Percentiles rank a stretch among this genome's conserved stretches.
These are phyloP conservation scores for Semotilus atromaculatus DNA, from an alignment of 2,797 vertebrate genomes.

Conservation along the genomic window DNA sequence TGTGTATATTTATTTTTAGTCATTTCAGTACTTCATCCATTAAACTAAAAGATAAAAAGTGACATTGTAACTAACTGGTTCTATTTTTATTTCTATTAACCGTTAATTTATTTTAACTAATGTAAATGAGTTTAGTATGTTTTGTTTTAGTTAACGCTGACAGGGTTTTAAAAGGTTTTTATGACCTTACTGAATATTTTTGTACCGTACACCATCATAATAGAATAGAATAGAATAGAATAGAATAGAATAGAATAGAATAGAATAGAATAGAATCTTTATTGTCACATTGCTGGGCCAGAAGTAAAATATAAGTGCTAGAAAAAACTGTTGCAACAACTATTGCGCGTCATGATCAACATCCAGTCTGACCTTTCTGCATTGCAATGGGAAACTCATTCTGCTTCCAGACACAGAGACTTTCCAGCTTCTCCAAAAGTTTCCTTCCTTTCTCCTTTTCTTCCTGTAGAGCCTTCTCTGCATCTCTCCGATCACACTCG, in stretches of 20 bases:
- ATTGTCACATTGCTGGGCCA: no score
- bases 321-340: not conserved
- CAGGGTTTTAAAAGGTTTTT: not conserved
- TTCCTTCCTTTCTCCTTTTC: constrained; percentile 76
- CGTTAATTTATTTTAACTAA: not conserved
- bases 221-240: no score
- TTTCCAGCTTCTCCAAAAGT: constrained; percentile 75
- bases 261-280: no score
- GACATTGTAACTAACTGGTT: no score
- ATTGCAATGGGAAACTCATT: constrained; percentile 78
- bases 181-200: not conserved
- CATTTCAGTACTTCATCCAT: no score
- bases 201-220: no score
- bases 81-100: no score
- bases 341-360: not conserved
- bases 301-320: no score
- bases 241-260: no score
- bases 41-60: no score
- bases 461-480: constrained; percentile 78
- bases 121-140: not conserved
- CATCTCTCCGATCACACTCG: constrained; percentile 83
- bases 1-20: no score
- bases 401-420: constrained; percentile 80
- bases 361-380: constrained; percentile 77
- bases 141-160: not conserved